Evolutionary conservation across 1,140 invertebrate species (phyloP).

Genomic region (Sminthurinus signatus): DNA sequence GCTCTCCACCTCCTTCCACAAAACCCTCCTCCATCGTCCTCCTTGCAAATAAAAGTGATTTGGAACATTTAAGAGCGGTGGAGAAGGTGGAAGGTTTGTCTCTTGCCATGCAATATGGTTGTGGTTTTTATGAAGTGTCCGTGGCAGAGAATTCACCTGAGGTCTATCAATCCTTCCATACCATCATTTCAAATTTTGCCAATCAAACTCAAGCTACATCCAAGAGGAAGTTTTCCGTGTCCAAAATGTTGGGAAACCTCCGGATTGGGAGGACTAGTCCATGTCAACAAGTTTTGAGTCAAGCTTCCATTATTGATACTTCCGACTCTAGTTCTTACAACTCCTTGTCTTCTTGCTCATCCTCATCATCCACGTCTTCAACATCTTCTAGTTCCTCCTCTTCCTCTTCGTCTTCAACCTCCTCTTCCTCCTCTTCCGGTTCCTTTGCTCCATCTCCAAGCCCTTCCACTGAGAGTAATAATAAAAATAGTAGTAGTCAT

Average conservation of each 20-base stretch:
- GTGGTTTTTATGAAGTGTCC: conserved; percentile 66
- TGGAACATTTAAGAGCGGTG: conserved; percentile 67
- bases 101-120: conserved; percentile 57
- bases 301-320: conserved; percentile 38
- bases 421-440: too few relatives aligned
- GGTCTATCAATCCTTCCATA: conserved; percentile 62
- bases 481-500: background rate
- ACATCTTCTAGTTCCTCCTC: background rate
- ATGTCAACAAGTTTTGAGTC: conserved; percentile 38
- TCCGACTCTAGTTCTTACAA: background rate
- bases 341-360: background rate
- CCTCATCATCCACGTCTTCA: background rate
- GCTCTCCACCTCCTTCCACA: conserved; percentile 20
- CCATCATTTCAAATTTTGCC: conserved; percentile 56
- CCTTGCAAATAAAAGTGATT: conserved; percentile 67
- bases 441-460: background rate
- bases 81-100: conserved; percentile 61
- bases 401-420: background rate
- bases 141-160: conserved; percentile 66
- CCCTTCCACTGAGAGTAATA: background rate
- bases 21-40: conserved; percentile 52
- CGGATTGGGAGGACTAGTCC: conserved; percentile 53
- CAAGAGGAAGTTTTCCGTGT: conserved; percentile 63
- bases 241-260: conserved; percentile 68
- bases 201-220: conserved; percentile 47